Evolutionary conservation across 2,888 invertebrate species (phyloP).

Genomic region (Cryptocephalus moraei): DNA sequence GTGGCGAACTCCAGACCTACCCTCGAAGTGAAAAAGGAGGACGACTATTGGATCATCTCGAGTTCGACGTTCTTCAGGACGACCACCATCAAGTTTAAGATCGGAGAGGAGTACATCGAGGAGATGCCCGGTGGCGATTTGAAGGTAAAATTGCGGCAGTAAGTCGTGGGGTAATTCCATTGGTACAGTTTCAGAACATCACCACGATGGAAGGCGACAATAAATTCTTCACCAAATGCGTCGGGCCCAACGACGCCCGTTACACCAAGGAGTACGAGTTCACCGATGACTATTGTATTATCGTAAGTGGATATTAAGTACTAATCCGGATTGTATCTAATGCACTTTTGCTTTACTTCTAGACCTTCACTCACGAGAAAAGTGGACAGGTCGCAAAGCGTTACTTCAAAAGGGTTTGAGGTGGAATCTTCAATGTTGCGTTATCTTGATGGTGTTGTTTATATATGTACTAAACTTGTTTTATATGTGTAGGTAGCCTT

Average conservation of each 20-base stretch:
- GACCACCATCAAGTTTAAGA: slow-evolving; percentile 43
- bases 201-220: slow-evolving; percentile 43
- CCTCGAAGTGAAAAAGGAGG: slow-evolving; percentile 47
- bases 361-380: slow-evolving; percentile 49
- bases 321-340: too few relatives aligned
- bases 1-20: slow-evolving; percentile 50
- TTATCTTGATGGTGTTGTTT: too few relatives aligned
- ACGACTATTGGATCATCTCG: slow-evolving; percentile 48
- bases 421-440: too few relatives aligned
- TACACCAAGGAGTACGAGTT: slow-evolving; percentile 37
- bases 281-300: slow-evolving; percentile 25
- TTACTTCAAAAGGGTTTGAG: slow-evolving; percentile 42
- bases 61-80: slow-evolving; percentile 47
- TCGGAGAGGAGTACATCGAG: slow-evolving; percentile 55
- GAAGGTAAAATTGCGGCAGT: slow-evolving; percentile 20
- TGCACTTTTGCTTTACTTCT: slow-evolving; percentile 26
- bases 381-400: slow-evolving; percentile 43
- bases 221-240: slow-evolving; percentile 37
- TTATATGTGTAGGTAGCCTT: neutral
- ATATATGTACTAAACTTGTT: too few relatives aligned
- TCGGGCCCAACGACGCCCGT: slow-evolving; percentile 32
- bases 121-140: slow-evolving; percentile 49
- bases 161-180: too few relatives aligned
- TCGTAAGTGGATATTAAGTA: slow-evolving; percentile 21
- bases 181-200: slow-evolving; percentile 40